Percentiles rank a stretch among this genome's conserved stretches.
phyloP scores from a whole-genome alignment of 2,797 vertebrate genomes.

The Crenuchus spilurus region DNA sequence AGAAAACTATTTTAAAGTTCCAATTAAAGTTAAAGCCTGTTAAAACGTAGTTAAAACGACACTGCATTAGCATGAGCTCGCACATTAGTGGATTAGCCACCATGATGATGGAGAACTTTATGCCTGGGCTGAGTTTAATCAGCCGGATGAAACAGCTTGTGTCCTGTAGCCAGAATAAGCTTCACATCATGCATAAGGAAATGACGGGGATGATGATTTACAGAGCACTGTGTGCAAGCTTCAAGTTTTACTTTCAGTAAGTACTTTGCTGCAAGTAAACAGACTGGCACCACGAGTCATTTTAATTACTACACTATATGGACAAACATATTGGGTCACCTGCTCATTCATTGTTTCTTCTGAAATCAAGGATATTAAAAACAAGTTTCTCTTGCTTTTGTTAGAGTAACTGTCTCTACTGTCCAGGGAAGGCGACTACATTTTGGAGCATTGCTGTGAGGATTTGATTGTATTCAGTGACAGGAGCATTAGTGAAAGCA shows the following conservation, averaged over 20 bases:
- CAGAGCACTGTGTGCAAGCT: not conserved
- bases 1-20: conserved; percentile 19
- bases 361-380: no score
- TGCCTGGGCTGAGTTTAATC: conserved; percentile 3
- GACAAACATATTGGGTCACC: no score
- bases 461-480: no score
- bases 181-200: no score
- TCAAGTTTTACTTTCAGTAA: not conserved
- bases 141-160: conserved; percentile 6
- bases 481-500: no score
- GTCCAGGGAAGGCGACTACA: no score
- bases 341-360: no score
- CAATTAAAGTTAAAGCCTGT: conserved; percentile 67
- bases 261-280: conserved; percentile 1
- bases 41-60: conserved; percentile 56
- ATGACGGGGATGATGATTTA: conserved; percentile 15
- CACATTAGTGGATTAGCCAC: conserved; percentile 66
- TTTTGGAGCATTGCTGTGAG: no score
- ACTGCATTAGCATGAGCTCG: conserved; percentile 27
- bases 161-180: not conserved
- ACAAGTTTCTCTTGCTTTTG: no score
- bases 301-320: not conserved
- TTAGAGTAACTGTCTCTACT: no score
- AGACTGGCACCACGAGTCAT: not conserved
- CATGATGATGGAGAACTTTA: not conserved